Evolutionary conservation across 2,888 invertebrate species (phyloP), one percentile per base, ranked within the genome.

Genomic region (Julus scanicus): DNA sequence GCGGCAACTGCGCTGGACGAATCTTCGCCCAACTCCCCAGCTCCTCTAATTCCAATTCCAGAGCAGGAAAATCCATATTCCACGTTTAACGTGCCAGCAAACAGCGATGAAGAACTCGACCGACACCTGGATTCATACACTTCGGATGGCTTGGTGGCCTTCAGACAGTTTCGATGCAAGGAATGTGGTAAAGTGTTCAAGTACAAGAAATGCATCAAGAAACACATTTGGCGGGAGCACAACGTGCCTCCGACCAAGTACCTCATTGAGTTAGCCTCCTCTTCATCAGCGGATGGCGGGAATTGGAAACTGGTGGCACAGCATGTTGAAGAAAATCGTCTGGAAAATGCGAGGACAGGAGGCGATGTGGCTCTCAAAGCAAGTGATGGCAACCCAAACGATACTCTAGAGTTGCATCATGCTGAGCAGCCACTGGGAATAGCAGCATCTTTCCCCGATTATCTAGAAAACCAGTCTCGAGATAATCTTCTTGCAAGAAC

Each of bases 401-500:
- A 5, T 48, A 40, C n/a, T 29, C 40, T 2, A 44, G 40, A 84
- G 44, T 84, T 44, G 84, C 84, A 44, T 17, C 44, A 5, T 86
- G 86, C 5, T 13, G 86, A 53, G 11, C 53, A 29, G 37, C 49
- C 86, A 37, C 29, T 1, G 6, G 86, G 49, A 48, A 20, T 49
- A 15, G 86, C 53, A 3, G 53, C 1, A 20, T n/a, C 44, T 20
- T 39, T 44, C 9, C 63, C 40, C 11, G 89, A 84, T 29, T 89
- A 48, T 44, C 84, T 85, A 57, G 87, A 84, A 20, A 84, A 13
- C 86, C 88, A n/a, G 63, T 89, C 17, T 86, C 88, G 20, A 53
- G 90, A 84, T 39, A 39, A 44, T 17, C 39, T 57, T 2, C 53
- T 86, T 6, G n/a, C 37, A 0, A 88, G 91, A 71, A 91, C 91